Conservation (phyloP, 2,797 vertebrate species). For the Lepus townsendii region DNA sequence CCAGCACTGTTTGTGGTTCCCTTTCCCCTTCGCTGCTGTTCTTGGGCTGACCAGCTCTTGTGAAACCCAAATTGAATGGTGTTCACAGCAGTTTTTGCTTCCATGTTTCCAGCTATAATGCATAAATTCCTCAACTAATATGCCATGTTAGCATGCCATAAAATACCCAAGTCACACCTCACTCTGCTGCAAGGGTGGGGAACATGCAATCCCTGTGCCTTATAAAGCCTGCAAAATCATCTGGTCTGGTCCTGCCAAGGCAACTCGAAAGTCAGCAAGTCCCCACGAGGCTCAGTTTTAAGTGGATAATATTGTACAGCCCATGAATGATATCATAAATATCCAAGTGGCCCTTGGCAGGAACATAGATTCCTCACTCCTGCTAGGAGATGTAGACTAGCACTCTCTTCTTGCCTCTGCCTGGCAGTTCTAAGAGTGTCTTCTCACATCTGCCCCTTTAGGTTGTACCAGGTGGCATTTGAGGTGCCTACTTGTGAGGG, state of each 20-base stretch:
- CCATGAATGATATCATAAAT: too few species aligned
- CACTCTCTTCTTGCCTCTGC: neutral
- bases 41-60: neutral
- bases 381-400: neutral
- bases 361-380: too few species aligned
- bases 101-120: neutral
- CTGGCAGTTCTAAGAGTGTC: neutral
- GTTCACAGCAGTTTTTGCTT: neutral
- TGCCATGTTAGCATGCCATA: neutral
- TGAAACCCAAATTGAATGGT: neutral
- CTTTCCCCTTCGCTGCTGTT: neutral
- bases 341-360: too few species aligned
- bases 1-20: neutral
- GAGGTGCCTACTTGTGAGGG: slow-evolving; percentile 95
- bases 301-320: too few species aligned
- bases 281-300: too few species aligned
- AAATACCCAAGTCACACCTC: neutral
- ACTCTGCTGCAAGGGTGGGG: neutral
- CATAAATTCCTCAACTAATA: neutral
- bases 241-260: too few species aligned
- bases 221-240: too few species aligned
- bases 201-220: too few species aligned
- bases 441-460: slow-evolving; percentile 84
- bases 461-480: slow-evolving; percentile 96
- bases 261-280: too few species aligned